These are phyloP conservation scores for Mola mola DNA, from an alignment of 2,113 vertebrate species.

Conservation along the genomic window DNA sequence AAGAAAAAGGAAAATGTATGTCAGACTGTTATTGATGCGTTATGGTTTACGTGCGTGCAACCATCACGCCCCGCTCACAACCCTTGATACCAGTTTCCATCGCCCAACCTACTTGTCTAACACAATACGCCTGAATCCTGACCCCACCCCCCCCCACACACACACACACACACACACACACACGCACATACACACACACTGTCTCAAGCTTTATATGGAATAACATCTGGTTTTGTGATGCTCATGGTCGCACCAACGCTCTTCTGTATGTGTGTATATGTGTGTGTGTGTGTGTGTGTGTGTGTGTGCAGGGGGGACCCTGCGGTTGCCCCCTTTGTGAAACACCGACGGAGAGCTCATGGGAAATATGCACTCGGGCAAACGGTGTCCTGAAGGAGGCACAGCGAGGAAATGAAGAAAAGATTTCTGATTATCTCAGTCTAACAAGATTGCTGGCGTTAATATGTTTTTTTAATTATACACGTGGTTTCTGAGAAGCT, in stretches of 20 bases:
- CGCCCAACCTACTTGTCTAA: conserved; percentile 29
- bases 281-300: no score
- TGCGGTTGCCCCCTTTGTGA: conserved; percentile 56
- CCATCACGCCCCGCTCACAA: conserved; percentile 39
- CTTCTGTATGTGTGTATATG: conserved; percentile 7
- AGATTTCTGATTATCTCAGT: conserved; percentile 63
- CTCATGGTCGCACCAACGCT: conserved; percentile 33
- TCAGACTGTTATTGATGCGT: conserved; percentile 27
- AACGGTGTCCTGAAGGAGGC: conserved; percentile 48
- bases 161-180: background rate
- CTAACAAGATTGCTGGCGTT: conserved; percentile 58
- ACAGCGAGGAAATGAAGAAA: conserved; percentile 67
- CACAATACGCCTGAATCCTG: conserved; percentile 24
- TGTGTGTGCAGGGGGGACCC: conserved; percentile 20
- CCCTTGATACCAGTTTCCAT: conserved; percentile 56
- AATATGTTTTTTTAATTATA: conserved; percentile 70
- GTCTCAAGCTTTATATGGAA: conserved; percentile 29
- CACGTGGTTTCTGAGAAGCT: conserved; percentile 51
- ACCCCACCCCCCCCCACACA: background rate
- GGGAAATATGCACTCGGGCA: conserved; percentile 77
- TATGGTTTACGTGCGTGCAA: conserved; percentile 17
- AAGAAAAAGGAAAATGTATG: conserved; percentile 7
- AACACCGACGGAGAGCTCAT: conserved; percentile 55
- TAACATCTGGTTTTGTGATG: conserved; percentile 64
- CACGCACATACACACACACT: background rate